Percentiles rank a stretch among this genome's conserved stretches.
Evolutionary conservation across 2,113 vertebrate genomes (phyloP).

Genomic region (Pogona vitticeps): DNA sequence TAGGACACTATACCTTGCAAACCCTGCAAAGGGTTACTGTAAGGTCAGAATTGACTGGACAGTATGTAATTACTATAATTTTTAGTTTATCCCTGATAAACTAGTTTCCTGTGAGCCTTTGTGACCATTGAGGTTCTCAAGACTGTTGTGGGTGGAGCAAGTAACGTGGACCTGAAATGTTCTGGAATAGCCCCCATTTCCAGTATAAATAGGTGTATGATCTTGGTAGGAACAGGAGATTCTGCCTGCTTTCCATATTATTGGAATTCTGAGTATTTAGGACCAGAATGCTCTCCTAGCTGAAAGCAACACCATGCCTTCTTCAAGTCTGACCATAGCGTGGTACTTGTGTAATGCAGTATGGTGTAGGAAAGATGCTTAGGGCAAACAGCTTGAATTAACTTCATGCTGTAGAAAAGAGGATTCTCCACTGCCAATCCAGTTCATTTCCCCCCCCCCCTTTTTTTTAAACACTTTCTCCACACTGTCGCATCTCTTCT

Average conservation of each 20-base stretch:
- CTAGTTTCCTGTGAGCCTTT: background rate
- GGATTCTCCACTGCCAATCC: background rate
- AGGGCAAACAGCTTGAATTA: background rate
- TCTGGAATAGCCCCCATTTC: background rate
- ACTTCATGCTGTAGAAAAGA: background rate
- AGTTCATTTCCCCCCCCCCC: no score
- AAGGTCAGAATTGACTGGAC: no score
- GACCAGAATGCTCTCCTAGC: background rate
- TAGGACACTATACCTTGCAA: no score
- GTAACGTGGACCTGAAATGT: background rate
- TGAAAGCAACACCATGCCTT: background rate
- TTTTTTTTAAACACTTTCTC: background rate
- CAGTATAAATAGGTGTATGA: no score
- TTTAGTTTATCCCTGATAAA: background rate
- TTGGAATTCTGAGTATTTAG: background rate
- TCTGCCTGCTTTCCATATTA: background rate
- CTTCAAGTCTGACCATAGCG: background rate
- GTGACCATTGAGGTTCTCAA: background rate
- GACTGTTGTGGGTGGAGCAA: background rate
- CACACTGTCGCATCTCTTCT: background rate
- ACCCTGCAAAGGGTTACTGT: no score
- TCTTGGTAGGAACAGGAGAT: no score
- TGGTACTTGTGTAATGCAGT: background rate
- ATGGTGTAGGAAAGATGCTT: background rate
- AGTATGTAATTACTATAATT: no score